These are phyloP conservation scores for Ectropis grisescens DNA, from an alignment of 1,140 invertebrate species.

Conservation along the genomic window DNA sequence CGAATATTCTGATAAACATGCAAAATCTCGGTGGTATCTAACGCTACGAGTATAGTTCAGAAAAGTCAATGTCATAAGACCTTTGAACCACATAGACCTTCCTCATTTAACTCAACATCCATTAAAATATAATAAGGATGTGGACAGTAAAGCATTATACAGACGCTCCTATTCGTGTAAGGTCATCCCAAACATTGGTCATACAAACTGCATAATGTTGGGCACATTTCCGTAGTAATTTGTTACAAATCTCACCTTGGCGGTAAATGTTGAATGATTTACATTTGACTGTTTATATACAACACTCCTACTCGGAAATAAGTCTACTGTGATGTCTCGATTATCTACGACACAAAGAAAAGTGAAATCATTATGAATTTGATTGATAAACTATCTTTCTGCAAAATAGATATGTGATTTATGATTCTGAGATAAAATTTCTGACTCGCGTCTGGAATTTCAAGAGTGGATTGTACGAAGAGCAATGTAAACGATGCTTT, in stretches of 20 bases:
- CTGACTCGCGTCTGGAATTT: too few relatives aligned
- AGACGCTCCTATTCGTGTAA: slow-evolving; percentile 1
- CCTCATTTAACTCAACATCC: too few relatives aligned
- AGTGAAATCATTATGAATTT: slow-evolving; percentile 24
- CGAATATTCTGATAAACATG: too few relatives aligned
- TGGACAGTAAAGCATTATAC: too few relatives aligned
- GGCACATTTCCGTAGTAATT: slow-evolving; percentile 27
- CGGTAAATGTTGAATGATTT: slow-evolving; percentile 13
- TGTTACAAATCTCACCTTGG: slow-evolving; percentile 17
- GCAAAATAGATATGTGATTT: slow-evolving; percentile 11
- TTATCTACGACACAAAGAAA: slow-evolving; percentile 18
- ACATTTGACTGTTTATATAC: slow-evolving; percentile 3
- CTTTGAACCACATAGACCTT: too few relatives aligned
- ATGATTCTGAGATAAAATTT: too few relatives aligned
- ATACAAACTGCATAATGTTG: slow-evolving; percentile 9
- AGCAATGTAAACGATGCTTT: slow-evolving; percentile 18
- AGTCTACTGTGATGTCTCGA: slow-evolving; percentile 4
- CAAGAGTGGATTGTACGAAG: too few relatives aligned
- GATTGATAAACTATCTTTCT: slow-evolving; percentile 19
- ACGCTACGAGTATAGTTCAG: too few relatives aligned
- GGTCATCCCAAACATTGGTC: slow-evolving; percentile 14
- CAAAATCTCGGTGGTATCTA: too few relatives aligned
- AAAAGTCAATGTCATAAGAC: too few relatives aligned
- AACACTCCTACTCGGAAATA: slow-evolving; percentile 17
- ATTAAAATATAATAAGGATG: too few relatives aligned